Evolutionary conservation across 2,888 invertebrate genomes (phyloP).

Genomic region (Temnothorax ravouxi): DNA sequence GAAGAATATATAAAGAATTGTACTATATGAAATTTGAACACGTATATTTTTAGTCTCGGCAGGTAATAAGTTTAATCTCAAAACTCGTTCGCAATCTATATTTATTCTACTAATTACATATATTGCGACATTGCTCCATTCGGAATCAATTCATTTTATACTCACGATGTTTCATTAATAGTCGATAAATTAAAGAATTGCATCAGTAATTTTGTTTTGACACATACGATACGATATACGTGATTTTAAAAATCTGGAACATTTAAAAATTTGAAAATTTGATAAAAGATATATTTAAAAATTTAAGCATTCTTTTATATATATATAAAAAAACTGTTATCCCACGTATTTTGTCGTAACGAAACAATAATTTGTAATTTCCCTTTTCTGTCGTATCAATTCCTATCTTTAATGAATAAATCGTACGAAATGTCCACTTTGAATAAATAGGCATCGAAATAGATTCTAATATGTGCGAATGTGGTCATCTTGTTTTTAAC

Average conservation of each 20-base stretch:
- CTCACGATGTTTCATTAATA: no score
- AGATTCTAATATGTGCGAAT: not conserved
- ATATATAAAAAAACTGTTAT: not conserved
- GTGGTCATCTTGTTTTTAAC: not conserved
- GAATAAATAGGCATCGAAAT: not conserved
- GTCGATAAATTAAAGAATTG: no score
- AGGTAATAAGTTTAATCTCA: no score
- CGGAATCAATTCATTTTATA: no score
- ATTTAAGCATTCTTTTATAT: not conserved
- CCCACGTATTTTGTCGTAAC: not conserved
- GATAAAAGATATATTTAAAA: not conserved
- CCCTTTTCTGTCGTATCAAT: not conserved
- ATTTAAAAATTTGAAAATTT: not conserved
- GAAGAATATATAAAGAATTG: no score
- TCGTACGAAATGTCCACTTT: not conserved
- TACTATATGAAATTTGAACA: no score
- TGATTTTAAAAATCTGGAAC: not conserved
- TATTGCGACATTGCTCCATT: no score
- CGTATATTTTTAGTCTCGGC: no score
- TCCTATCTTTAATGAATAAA: not conserved
- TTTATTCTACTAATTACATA: no score
- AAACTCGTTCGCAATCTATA: no score
- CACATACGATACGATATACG: not conserved
- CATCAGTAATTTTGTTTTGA: no score
- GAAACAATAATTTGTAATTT: not conserved